Base-by-base conservation (phyloP, 1,140 invertebrate genomes). In the Anastatus disparis region DNA sequence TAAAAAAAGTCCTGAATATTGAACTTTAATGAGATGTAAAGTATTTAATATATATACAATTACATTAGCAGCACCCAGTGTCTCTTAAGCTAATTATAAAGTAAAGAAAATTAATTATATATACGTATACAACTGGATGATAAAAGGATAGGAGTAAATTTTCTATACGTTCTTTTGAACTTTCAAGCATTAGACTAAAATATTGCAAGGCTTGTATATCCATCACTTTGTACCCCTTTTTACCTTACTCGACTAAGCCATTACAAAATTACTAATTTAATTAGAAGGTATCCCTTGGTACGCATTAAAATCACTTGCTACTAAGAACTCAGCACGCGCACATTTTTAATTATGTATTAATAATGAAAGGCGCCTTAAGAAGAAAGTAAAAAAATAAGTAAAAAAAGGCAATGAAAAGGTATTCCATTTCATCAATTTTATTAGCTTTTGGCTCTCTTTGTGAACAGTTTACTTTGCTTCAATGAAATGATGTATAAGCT, bases 201-300 rank as follows among this genome's bases (percentile, higher is more conserved):
- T 48, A 48, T 48, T 6, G 22, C n/a, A n/a, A n/a, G n/a, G 42
- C 38, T 35, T 20, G n/a, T n/a, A 13, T 59, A 24, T 48, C 26
- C 26, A 27, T 46, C 55, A n/a, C 56, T 61, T 62, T 62, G 55
- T 17, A 13, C 13, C 8, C 31, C 4, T 1, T 26, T 24, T 20
- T 12, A 9, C 13, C 26, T 44, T 35, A 24, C 29, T 20, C 42
- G 48, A 58, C 40, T 40, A 70, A 13, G 56, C 35, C 70, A 71
- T 71, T 71, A 66, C 55, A 31, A 66, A 66, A 71, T 71, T 66
- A 61, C 55, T 71, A 71, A 71, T 66, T 71, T 71, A 71, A 71
- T 71, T 71, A 71, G 48, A 53, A 35, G n/a, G n/a, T n/a, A n/a
- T n/a, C n/a, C n/a, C n/a, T n/a, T n/a, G n/a, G n/a, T n/a, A n/a